Percentiles rank a stretch among this genome's conserved stretches.
These are phyloP conservation scores for Pavo muticus DNA, from an alignment of 2,113 vertebrate species.

Conservation along the genomic window DNA sequence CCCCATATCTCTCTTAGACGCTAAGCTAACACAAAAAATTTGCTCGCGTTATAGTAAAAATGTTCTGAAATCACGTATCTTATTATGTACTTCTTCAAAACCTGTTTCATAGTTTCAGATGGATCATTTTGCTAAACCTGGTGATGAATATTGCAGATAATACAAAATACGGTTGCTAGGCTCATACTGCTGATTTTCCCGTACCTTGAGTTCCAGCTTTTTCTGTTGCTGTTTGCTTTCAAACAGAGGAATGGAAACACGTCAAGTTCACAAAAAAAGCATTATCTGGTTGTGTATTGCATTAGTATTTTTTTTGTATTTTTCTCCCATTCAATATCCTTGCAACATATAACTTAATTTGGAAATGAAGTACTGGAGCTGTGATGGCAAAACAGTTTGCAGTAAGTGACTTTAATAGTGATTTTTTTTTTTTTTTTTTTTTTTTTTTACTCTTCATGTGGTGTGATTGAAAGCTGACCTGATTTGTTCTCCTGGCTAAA, in stretches of 20 bases:
- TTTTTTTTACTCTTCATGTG: background rate
- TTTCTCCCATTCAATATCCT: background rate
- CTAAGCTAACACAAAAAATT: background rate
- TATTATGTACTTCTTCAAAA: background rate
- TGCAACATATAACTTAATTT: background rate
- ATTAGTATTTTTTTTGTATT: background rate
- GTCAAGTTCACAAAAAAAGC: background rate
- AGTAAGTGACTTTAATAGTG: constrained; percentile 13
- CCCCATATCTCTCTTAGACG: background rate
- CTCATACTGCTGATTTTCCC: background rate
- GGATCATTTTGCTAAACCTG: background rate
- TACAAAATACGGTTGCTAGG: background rate
- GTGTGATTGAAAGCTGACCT: constrained; percentile 60
- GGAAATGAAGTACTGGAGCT: background rate
- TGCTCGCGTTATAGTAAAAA: background rate
- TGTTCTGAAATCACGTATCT: background rate
- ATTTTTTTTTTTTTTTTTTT: background rate
- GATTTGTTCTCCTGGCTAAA: constrained; percentile 54
- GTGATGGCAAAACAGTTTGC: background rate
- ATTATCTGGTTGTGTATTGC: background rate
- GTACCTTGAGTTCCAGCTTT: background rate
- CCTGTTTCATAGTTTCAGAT: background rate
- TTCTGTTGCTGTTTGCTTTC: background rate
- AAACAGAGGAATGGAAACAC: background rate
- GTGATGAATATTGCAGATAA: background rate